Percentiles rank a stretch among this genome's conserved stretches.
Conservation (phyloP, 2,797 vertebrate species). For the Myotis myotis region DNA sequence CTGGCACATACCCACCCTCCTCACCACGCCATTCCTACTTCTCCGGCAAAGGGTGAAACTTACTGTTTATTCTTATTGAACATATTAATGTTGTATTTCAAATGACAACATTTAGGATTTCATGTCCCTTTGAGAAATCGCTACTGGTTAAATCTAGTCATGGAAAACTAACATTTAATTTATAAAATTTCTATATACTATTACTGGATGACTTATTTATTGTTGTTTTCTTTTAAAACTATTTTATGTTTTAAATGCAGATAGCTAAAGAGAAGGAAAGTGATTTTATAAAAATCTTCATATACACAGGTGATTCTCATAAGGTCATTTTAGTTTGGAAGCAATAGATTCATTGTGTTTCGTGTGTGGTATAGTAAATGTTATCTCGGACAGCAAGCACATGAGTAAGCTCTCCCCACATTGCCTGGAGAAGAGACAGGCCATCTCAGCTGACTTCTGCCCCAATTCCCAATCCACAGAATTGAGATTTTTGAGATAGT, state of each 20-base stretch:
- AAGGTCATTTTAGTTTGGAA: background rate
- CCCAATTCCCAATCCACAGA: background rate
- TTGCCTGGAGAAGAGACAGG: background rate
- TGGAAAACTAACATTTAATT: background rate
- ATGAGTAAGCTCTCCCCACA: background rate
- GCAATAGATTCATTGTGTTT: background rate
- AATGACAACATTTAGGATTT: background rate
- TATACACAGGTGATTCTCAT: background rate
- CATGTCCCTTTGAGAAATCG: background rate
- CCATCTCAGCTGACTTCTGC: background rate
- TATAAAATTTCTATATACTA: background rate
- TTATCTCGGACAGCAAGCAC: background rate
- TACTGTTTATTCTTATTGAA: background rate
- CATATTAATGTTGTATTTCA: background rate
- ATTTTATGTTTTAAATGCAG: background rate
- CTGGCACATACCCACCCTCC: background rate
- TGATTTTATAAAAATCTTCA: background rate
- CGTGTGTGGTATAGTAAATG: background rate
- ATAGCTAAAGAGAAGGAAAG: background rate
- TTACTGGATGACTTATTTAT: background rate
- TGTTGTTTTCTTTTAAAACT: background rate
- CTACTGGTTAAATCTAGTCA: background rate
- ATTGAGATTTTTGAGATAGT: background rate
- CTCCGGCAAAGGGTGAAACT: background rate
- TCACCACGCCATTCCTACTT: background rate